Evolutionary conservation across 1,140 invertebrate genomes (phyloP).

Genomic region (Diploscapter pachys): DNA sequence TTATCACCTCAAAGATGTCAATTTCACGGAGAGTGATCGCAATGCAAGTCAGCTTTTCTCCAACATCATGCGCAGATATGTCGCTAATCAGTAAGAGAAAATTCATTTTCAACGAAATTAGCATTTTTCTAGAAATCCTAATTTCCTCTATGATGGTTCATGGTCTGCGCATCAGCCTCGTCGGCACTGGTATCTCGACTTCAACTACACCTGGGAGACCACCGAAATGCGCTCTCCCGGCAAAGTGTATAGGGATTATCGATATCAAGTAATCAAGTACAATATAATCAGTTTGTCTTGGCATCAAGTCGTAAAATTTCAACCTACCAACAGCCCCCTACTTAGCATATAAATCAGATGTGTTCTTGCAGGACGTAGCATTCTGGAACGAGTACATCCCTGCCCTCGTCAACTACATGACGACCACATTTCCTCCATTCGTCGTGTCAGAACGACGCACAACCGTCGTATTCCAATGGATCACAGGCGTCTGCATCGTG

Average conservation of each 20-base stretch:
- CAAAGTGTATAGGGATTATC: constrained; percentile 46
- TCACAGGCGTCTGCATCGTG: too few species aligned
- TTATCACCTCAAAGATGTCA: constrained; percentile 36
- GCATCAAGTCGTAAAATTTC: too few species aligned
- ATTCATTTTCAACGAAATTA: not conserved
- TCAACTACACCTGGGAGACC: constrained; percentile 44
- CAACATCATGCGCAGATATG: constrained; percentile 50
- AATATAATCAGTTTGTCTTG: too few species aligned
- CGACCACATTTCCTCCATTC: constrained; percentile 53
- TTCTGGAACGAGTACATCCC: constrained; percentile 58
- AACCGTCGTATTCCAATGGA: too few species aligned
- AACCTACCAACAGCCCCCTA: too few species aligned
- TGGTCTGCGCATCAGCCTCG: constrained; percentile 53
- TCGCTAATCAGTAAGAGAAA: constrained; percentile 41
- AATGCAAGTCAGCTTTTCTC: constrained; percentile 54
- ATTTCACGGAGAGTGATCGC: constrained; percentile 47
- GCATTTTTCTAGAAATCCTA: constrained; percentile 45
- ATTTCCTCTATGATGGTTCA: constrained; percentile 43
- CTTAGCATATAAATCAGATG: too few species aligned
- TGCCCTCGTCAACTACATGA: constrained; percentile 57
- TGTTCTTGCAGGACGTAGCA: constrained; percentile 40
- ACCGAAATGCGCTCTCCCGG: constrained; percentile 32
- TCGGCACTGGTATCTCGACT: constrained; percentile 54
- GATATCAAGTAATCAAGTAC: constrained; percentile 30
- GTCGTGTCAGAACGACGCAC: constrained; percentile 46